Evolutionary conservation across 2,113 vertebrate species (phyloP).

Genomic region (Steatornis caripensis): DNA sequence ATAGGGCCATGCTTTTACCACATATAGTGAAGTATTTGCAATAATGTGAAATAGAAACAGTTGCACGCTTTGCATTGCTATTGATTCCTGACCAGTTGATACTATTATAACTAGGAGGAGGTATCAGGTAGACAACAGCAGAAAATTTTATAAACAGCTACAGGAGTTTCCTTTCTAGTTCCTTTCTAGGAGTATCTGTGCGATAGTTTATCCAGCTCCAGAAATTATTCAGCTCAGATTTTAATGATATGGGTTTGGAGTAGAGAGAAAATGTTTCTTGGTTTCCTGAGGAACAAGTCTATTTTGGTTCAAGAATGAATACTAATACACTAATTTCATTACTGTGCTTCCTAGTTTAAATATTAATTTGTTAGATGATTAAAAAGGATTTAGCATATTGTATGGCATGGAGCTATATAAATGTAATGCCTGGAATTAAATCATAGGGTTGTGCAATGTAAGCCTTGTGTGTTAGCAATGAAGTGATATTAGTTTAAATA

Average conservation of each 20-base stretch:
- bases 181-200: not conserved
- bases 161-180: not conserved
- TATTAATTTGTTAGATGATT: slow-evolving; percentile 11
- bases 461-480: not conserved
- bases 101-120: not conserved
- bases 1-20: not conserved
- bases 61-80: not conserved
- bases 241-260: not conserved
- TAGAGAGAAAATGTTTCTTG: not conserved
- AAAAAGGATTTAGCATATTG: slow-evolving; percentile 9
- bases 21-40: not conserved
- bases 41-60: not conserved
- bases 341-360: not conserved
- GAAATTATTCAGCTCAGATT: not conserved
- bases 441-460: not conserved
- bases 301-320: not conserved
- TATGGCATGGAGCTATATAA: not conserved
- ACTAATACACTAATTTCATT: not conserved
- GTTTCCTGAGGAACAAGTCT: not conserved
- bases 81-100: not conserved
- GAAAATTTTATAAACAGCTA: not conserved
- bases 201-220: not conserved
- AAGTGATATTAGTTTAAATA: not conserved
- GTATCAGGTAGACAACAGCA: not conserved
- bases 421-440: not conserved